Evolutionary conservation across 2,888 invertebrate species (phyloP).

Genomic region (Rhopalosiphum nymphaeae): DNA sequence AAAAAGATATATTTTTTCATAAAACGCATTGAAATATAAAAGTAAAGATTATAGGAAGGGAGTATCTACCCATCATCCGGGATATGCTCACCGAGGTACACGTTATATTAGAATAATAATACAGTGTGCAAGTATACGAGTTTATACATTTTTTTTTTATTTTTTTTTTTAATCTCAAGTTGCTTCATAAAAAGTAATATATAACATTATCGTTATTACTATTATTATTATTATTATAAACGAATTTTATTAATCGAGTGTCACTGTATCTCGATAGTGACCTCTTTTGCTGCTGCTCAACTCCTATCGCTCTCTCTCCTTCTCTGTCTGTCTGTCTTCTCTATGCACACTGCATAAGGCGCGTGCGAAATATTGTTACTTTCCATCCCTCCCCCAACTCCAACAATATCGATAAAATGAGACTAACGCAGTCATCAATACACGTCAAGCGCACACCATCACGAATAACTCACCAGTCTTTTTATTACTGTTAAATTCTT

Average conservation of each 20-base stretch:
- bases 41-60: not conserved
- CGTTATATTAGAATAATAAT: not conserved
- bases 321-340: not conserved
- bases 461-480: constrained; percentile 22
- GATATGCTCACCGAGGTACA: not conserved
- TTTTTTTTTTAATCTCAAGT: constrained; percentile 1
- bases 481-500: not conserved
- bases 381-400: not conserved
- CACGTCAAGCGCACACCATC: constrained; percentile 38
- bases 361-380: constrained; percentile 17
- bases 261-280: not conserved
- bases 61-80: not conserved
- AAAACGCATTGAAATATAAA: not conserved
- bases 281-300: constrained; percentile 21
- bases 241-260: constrained; percentile 37
- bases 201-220: not conserved
- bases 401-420: constrained; percentile 42
- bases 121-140: not conserved
- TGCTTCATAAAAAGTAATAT: not conserved
- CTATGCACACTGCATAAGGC: not conserved
- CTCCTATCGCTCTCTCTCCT: not conserved
- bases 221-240: not conserved
- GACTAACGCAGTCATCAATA: constrained; percentile 44
- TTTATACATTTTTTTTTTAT: not conserved
- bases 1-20: not conserved